Conservation (phyloP, 2,888 invertebrate genomes). For the Folsomia candida region DNA sequence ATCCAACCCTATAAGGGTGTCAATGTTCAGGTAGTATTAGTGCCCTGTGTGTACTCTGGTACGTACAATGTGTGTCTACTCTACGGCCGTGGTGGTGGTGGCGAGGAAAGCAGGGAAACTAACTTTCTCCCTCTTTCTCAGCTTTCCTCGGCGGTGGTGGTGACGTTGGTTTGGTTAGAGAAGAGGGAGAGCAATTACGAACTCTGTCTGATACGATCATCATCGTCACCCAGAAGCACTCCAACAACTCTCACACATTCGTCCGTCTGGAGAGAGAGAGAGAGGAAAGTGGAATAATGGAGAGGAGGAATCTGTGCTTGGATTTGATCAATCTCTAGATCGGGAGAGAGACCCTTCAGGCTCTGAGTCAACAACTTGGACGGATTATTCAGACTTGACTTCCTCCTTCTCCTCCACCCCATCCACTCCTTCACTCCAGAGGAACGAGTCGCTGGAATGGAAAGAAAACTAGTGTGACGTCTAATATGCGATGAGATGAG, state of each 20-base stretch:
- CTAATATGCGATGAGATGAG: too few relatives aligned
- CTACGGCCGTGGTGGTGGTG: too few relatives aligned
- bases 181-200: not conserved
- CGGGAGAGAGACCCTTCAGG: not conserved
- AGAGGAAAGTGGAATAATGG: not conserved
- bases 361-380: not conserved
- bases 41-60: too few relatives aligned
- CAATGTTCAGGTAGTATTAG: slow-evolving; percentile 13
- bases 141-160: too few relatives aligned
- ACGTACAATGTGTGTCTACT: too few relatives aligned
- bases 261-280: too few relatives aligned
- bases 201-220: not conserved
- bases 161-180: too few relatives aligned
- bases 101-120: not conserved
- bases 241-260: not conserved
- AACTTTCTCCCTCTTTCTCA: not conserved
- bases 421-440: too few relatives aligned
- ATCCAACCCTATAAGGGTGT: slow-evolving; percentile 9
- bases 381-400: not conserved
- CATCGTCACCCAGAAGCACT: not conserved
- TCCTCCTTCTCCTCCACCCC: not conserved
- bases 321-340: not conserved
- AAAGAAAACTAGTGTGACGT: too few relatives aligned
- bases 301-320: not conserved
- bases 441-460: too few relatives aligned